Evolutionary conservation across 2,888 invertebrate genomes (phyloP), one percentile per base, ranked within the genome.

Genomic region (Carcina quercana): DNA sequence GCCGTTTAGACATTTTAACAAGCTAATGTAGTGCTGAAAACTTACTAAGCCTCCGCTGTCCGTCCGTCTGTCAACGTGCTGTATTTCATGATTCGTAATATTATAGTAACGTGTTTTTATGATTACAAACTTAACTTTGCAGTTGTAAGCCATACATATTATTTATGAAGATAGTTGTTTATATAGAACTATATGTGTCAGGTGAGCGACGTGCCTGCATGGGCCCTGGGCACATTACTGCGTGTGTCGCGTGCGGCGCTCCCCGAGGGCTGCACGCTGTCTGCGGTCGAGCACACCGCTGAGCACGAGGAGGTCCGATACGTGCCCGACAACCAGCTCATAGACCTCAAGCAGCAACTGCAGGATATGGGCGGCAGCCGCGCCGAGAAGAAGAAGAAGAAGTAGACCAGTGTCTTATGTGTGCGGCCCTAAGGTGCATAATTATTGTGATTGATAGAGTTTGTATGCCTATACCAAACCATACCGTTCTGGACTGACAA

Each of bases 271-370:
- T 91, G 96, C 8, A 79, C 87, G 1, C 59, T 96, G 8, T 76
- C 83, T 31, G 85, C 96, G 3, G 87, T 90, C 32, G 86, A 89
- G 40, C 93, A 91, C 53, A 75, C 86, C 26, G 74, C 86, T 1
- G 88, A 88, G 20, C 87, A 91, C 44, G 91, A 93, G 33, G 90
- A 92, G 53, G 30, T 32, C 13, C 68, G 82, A 5, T 96, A 92
- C 70, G 89, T 97, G 31, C 97, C 97, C 1, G 96, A 97, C 70
- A 89, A 88, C 49, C 91, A 94, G 59, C 80, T 97, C 2, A 52
- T 90, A 2, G 88, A 90, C 1, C 84, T 96, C 2, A 91, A 94
- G 65, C 79, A 88, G 22, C 89, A 94, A 64, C 75, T 97, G 7
- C 88, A 90, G 22, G 89, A 86, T 13, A 83, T 94, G 73, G 86